Percentiles rank a stretch among this genome's conserved stretches.
These are phyloP conservation scores for Ceramica pisi DNA, from an alignment of 2,888 invertebrate species.

Conservation along the genomic window DNA sequence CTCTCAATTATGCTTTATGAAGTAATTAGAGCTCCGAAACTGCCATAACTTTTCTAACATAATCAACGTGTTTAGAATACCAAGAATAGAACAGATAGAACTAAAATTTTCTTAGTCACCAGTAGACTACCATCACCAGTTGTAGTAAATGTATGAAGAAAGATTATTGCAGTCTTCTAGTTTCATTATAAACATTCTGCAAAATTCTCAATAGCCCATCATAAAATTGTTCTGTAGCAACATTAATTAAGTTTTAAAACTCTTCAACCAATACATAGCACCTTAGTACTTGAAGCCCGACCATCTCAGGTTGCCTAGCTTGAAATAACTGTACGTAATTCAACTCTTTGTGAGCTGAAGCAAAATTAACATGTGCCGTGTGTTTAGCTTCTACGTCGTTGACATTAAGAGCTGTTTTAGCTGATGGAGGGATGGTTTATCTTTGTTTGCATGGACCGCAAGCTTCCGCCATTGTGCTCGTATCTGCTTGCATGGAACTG, in stretches of 20 bases:
- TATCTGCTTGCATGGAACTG: constrained; percentile 72
- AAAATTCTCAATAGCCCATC: neutral
- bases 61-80: constrained; percentile 7
- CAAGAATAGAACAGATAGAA: neutral
- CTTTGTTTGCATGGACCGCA: constrained; percentile 72
- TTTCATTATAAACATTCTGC: neutral
- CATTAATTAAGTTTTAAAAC: constrained; percentile 9
- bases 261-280: constrained; percentile 36
- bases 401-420: constrained; percentile 62
- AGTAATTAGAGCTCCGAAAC: constrained; percentile 10
- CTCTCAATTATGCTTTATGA: constrained; percentile 3
- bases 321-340: constrained; percentile 76
- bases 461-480: constrained; percentile 76
- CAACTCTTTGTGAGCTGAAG: constrained; percentile 69
- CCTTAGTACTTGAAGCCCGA: constrained; percentile 49
- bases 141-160: neutral
- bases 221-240: neutral
- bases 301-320: constrained; percentile 73
- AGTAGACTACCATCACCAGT: neutral
- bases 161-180: neutral
- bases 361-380: constrained; percentile 56
- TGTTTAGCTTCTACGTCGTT: constrained; percentile 62
- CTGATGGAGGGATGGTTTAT: constrained; percentile 13
- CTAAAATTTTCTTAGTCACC: constrained; percentile 2
- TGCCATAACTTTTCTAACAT: constrained; percentile 1